phyloP scores from a whole-genome alignment of 2,113 vertebrate species.

The Dipodomys stephensi region DNA sequence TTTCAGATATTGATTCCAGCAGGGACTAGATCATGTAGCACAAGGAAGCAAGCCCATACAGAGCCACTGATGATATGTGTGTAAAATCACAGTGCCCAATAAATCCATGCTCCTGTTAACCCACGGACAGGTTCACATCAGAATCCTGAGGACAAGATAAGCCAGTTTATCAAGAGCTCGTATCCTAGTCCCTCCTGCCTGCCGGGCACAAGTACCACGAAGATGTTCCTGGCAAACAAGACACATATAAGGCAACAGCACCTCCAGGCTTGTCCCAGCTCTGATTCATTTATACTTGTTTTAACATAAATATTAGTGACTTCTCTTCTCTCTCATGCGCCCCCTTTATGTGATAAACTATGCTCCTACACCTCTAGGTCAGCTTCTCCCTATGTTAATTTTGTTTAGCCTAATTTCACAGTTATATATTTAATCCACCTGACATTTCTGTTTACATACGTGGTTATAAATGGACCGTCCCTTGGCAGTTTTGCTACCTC shows the following conservation, averaged over 20 bases:
- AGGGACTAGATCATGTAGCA: fast-evolving
- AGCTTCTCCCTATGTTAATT: neutral
- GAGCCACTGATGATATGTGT: neutral
- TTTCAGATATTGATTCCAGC: neutral
- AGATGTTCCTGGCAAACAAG: neutral
- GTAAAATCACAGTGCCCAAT: fast-evolving
- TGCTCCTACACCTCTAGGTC: neutral
- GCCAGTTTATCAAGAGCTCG: neutral
- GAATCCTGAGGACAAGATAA: neutral
- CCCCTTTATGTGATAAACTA: neutral
- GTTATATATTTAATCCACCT: neutral
- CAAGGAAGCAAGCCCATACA: neutral
- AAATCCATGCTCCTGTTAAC: too few relatives aligned
- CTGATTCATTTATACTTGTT: too few relatives aligned
- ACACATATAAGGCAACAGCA: fast-evolving
- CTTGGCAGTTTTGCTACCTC: neutral
- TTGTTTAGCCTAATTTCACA: neutral
- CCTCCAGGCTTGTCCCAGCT: neutral
- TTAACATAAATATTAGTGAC: neutral
- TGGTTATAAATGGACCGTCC: neutral
- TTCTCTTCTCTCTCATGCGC: neutral
- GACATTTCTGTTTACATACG: neutral
- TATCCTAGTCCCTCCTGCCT: too few relatives aligned
- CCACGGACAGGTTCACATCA: too few relatives aligned
- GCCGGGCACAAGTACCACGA: fast-evolving